Conservation (phyloP, 2,888 invertebrate genomes). For the Gortyna flavago region DNA sequence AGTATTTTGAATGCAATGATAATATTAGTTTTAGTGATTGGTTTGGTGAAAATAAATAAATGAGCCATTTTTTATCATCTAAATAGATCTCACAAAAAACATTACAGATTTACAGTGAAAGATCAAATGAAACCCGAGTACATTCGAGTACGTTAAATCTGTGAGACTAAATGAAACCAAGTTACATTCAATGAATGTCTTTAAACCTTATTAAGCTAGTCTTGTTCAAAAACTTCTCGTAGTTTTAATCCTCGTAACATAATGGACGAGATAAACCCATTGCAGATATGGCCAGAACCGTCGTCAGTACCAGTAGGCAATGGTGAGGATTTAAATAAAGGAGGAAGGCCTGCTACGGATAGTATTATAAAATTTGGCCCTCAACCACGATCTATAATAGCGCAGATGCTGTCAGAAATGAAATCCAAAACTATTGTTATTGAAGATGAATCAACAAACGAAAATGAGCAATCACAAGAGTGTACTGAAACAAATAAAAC, state of each 20-base stretch:
- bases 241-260: not conserved
- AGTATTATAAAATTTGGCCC: conserved; percentile 76
- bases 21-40: too few species aligned
- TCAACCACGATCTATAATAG: conserved; percentile 82
- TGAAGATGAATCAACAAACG: conserved; percentile 31
- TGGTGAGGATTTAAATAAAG: conserved; percentile 64
- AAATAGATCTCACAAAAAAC: not conserved
- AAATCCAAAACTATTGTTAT: conserved; percentile 52
- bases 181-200: not conserved
- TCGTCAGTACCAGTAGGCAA: conserved; percentile 18
- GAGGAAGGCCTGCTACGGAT: conserved; percentile 77
- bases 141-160: not conserved
- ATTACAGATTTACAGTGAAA: not conserved
- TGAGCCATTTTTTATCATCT: not conserved
- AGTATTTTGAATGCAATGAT: too few species aligned
- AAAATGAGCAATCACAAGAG: conserved; percentile 32
- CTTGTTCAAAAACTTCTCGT: not conserved
- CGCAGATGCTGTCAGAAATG: conserved; percentile 74
- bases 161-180: not conserved
- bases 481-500: conserved; percentile 19
- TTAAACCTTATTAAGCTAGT: not conserved
- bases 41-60: not conserved
- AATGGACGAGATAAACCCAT: conserved; percentile 74
- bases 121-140: not conserved
- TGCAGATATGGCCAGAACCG: conserved; percentile 57